A percentile compares a stretch with the other conserved stretches of the same genome.
Conservation (phyloP, 1,140 invertebrate genomes). For the Ceratina japonica region DNA sequence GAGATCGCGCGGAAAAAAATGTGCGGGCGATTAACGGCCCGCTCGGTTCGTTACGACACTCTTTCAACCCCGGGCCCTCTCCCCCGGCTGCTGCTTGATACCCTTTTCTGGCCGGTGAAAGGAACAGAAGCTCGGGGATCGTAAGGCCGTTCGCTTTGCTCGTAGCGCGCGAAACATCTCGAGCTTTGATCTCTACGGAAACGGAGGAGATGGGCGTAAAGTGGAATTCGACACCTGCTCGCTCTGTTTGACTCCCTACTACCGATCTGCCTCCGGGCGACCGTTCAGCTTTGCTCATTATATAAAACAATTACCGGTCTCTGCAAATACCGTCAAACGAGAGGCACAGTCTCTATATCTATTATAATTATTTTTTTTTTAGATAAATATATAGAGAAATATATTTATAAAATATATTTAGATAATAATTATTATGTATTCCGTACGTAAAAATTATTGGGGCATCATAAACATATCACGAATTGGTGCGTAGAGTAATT, state of each 20-base stretch:
- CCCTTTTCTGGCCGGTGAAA: not conserved
- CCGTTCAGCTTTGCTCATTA: not conserved
- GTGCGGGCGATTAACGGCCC: constrained; percentile 34
- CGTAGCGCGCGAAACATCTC: constrained; percentile 29
- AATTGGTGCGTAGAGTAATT: not conserved
- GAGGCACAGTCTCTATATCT: not conserved
- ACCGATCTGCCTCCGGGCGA: not conserved
- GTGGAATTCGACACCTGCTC: not conserved
- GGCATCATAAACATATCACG: constrained; percentile 1
- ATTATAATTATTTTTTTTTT: too few relatives aligned
- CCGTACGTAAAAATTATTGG: not conserved
- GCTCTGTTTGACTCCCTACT: not conserved
- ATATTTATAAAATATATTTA: too few relatives aligned
- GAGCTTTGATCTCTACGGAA: constrained; percentile 42
- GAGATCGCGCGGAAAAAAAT: constrained; percentile 20
- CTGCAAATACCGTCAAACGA: not conserved
- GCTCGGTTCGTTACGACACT: constrained; percentile 32
- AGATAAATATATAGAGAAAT: too few relatives aligned
- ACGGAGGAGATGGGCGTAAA: constrained; percentile 15
- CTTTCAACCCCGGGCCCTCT: not conserved
- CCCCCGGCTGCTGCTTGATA: not conserved
- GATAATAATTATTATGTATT: too few relatives aligned
- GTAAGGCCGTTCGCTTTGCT: constrained; percentile 14
- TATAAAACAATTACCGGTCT: too few relatives aligned
- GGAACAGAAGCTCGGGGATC: constrained; percentile 19